Evolutionary conservation across 2,113 vertebrate species (phyloP).

Genomic region (Riparia riparia): DNA sequence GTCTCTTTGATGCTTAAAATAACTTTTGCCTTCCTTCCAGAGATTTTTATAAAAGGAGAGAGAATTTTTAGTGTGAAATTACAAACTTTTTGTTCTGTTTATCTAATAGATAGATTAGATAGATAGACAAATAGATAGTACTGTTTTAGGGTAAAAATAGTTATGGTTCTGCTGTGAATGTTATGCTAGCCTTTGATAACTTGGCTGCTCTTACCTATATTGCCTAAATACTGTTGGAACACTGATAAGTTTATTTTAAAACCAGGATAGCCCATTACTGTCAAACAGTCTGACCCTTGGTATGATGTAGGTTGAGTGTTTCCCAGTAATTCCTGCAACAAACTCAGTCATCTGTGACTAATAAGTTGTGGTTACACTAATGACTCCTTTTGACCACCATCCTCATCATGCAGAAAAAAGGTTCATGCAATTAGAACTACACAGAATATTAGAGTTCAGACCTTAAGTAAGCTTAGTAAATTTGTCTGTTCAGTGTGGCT

Average conservation of each 20-base stretch:
- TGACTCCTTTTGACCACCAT: background rate
- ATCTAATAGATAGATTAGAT: background rate
- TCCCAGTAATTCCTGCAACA: background rate
- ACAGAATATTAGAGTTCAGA: background rate
- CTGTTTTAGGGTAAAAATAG: background rate
- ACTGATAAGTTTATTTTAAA: background rate
- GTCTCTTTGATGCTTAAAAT: slow-evolving; percentile 77
- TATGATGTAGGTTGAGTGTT: background rate
- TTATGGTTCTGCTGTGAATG: background rate
- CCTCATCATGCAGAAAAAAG: background rate
- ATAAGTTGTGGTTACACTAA: background rate
- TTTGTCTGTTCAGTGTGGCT: fast-evolving
- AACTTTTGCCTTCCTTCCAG: slow-evolving; percentile 73
- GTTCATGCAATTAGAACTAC: background rate
- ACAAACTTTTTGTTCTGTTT: slow-evolving; percentile 26
- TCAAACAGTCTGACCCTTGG: background rate
- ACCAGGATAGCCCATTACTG: background rate
- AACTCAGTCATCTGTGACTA: background rate
- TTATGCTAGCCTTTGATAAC: background rate
- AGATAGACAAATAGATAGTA: background rate
- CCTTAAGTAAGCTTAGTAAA: background rate
- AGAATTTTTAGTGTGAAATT: slow-evolving; percentile 47
- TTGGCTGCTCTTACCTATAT: background rate
- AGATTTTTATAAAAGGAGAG: slow-evolving; percentile 65
- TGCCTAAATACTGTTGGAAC: background rate